Evolutionary conservation across 2,113 vertebrate species (phyloP).

Genomic region (Oncorhynchus masou): DNA sequence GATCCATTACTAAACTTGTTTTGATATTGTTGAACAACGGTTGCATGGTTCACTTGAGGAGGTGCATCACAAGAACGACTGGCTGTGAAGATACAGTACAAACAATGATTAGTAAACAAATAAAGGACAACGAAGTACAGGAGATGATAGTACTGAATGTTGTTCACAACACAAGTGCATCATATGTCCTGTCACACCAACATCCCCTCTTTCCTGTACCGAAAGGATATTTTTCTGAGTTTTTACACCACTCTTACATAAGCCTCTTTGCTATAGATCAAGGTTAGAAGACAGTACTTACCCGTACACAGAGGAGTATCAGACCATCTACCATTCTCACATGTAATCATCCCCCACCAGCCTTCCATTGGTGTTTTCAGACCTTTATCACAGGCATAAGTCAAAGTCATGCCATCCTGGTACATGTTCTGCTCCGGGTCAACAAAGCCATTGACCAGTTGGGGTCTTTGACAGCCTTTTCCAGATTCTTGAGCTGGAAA

Average conservation of each 20-base stretch:
- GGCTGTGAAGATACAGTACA: not conserved
- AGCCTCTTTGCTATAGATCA: not conserved
- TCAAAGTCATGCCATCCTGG: not conserved
- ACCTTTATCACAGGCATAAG: not conserved
- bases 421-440: not conserved
- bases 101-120: too few relatives aligned
- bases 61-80: not conserved
- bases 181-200: too few relatives aligned
- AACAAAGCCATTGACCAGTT: not conserved
- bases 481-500: too few relatives aligned
- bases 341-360: not conserved
- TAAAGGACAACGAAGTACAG: too few relatives aligned
- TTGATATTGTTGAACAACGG: not conserved
- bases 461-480: too few relatives aligned
- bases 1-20: not conserved
- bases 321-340: not conserved
- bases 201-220: too few relatives aligned
- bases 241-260: not conserved
- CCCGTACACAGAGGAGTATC: not conserved
- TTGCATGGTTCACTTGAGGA: not conserved
- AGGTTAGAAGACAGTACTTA: not conserved
- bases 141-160: too few relatives aligned
- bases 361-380: not conserved
- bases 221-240: too few relatives aligned
- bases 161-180: too few relatives aligned